Conservation (phyloP, 2,113 vertebrate genomes). For the Climacteris rufus region DNA sequence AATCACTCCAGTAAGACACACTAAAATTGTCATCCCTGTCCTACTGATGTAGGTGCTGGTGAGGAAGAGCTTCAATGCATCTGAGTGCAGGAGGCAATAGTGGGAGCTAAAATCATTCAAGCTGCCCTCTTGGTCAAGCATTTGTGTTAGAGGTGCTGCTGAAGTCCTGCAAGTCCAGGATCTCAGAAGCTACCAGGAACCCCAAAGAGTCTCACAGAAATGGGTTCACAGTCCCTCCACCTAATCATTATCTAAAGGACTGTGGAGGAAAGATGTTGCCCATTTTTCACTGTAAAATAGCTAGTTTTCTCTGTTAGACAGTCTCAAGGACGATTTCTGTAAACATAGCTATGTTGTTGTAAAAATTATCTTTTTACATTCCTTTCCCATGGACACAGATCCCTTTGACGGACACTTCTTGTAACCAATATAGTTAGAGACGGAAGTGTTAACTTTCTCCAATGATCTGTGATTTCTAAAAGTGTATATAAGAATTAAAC, state of each 20-base stretch:
- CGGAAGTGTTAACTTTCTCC: too few species aligned
- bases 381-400: too few species aligned
- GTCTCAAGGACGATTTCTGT: too few species aligned
- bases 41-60: background rate
- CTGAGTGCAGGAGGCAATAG: background rate
- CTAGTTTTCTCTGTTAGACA: too few species aligned
- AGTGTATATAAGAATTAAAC: too few species aligned
- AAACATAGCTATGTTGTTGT: too few species aligned
- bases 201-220: background rate
- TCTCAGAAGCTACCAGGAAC: background rate
- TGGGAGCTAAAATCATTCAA: background rate
- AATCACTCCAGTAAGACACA: background rate
- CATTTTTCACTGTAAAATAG: too few species aligned
- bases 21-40: background rate
- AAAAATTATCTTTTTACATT: too few species aligned
- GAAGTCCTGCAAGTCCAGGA: background rate
- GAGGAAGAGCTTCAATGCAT: background rate
- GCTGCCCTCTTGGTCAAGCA: background rate
- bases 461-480: too few species aligned
- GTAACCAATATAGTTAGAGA: too few species aligned
- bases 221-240: background rate
- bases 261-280: background rate
- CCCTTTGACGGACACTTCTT: too few species aligned
- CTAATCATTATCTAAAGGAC: background rate
- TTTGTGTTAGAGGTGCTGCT: background rate